Evolutionary conservation across 2,888 invertebrate species (phyloP), one percentile per base, ranked within the genome.

Genomic region (Hemicrepidius hirtus): DNA sequence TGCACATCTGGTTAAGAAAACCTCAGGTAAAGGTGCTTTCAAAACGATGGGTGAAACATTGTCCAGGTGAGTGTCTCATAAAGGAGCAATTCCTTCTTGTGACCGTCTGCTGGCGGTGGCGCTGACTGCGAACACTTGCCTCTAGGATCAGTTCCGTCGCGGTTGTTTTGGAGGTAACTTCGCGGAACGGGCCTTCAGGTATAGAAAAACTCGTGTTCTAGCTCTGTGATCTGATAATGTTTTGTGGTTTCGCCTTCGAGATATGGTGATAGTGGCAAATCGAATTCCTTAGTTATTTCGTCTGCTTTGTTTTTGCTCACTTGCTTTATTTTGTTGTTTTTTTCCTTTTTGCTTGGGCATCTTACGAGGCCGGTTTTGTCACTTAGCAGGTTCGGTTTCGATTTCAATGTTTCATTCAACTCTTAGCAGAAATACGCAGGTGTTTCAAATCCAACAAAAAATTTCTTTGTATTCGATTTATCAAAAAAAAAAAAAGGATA

Each of bases 1-100:
- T 5, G 32, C 32, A 9, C 32, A 32, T 9, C 32, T 32, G 32
- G 32, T 9, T 9, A 9, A 32, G 24, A 24, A n/a, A 41, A 55
- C 40, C 40, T 50, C 65, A 64, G 49, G 49, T 28, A 6, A n/a
- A 13, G 35, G 32, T 12, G 37, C 35, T 20, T 35, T n/a, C 57
- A 37, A 57, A 60, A 50, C 20, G 57, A 85, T 86, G 78, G 80
- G 91, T 90, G 12, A 20, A 41, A 32, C 21, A 20, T 9, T 44
- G 40, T 41, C 60, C 69, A 69, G 68, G 68, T 65, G 55, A 69
- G 57, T 50, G 65, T 64, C 67, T 78, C 72, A 72, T 70, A 69
- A 57, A 55, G 53, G 64, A 69, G 57, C 60, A 63, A 63, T 59
- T 53, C 60, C 68, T 79, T 78, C 77, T 78, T 76, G 78, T 77